phyloP scores from a whole-genome alignment of 2,888 invertebrate genomes.

The Dolichomitus sp. region DNA sequence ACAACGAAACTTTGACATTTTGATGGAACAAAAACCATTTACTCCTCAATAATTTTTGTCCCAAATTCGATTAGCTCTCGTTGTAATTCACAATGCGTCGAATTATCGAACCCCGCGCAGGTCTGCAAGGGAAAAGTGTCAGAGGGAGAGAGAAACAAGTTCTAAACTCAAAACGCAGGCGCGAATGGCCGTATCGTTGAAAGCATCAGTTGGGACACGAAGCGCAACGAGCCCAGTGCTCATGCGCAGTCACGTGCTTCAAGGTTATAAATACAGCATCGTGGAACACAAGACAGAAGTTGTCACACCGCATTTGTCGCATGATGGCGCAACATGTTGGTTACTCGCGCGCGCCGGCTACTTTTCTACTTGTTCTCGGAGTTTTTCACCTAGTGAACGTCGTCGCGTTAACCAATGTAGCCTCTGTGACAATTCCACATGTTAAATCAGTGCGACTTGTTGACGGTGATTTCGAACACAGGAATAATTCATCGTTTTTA shows the following conservation, averaged over 20 bases:
- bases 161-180: slow-evolving; percentile 15
- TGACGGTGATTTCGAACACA: slow-evolving; percentile 26
- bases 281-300: slow-evolving; percentile 70
- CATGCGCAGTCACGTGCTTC: slow-evolving; percentile 68
- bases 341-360: slow-evolving; percentile 78
- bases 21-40: not conserved
- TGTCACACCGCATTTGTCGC: slow-evolving; percentile 81
- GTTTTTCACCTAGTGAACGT: slow-evolving; percentile 75
- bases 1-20: not conserved
- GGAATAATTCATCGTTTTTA: slow-evolving; percentile 24
- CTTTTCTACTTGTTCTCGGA: slow-evolving; percentile 78
- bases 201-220: slow-evolving; percentile 18
- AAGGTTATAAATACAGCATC: slow-evolving; percentile 74
- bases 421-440: slow-evolving; percentile 48
- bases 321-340: slow-evolving; percentile 84
- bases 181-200: slow-evolving; percentile 11
- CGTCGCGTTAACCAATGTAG: slow-evolving; percentile 64
- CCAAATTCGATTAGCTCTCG: not conserved
- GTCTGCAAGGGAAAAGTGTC: not conserved
- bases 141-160: not conserved
- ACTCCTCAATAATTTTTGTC: not conserved
- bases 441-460: slow-evolving; percentile 71
- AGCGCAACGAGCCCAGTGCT: slow-evolving; percentile 35
- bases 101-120: not conserved
- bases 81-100: not conserved